Evolutionary conservation across 2,113 vertebrate species (phyloP), one percentile per base, ranked within the genome.

Genomic region (Melozone crissalis): DNA sequence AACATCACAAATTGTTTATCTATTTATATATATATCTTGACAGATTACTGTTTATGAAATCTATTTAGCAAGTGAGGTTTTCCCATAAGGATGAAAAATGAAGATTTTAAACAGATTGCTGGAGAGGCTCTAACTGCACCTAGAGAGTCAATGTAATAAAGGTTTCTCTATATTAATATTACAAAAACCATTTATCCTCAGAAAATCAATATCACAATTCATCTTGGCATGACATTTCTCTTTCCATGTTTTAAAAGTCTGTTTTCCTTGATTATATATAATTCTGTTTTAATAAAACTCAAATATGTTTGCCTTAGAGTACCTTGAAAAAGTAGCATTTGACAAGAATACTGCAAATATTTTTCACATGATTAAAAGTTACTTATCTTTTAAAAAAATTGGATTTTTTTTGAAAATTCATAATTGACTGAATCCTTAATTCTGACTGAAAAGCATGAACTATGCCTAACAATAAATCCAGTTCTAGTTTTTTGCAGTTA

Each of bases 111-210:
- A 98, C 97, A 98, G 98, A 98, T 99, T 98, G 98, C 54, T 84
- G 91, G 95, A 97, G 96, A 98, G 96, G 97, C 94, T 96, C 96
- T 82, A 97, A 95, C 97, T 97, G 97, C 96, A 98, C 97, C 97
- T 97, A 94, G 98, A 98, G 98, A 98, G 96, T 97, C 96, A 94
- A 97, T 97, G 98, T 97, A 98, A 98, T 98, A 98, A 99, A 98
- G 98, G 98, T 98, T 98, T 98, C 98, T 98, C 98, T 98, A 98
- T 98, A 98, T 98, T 98, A 99, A 99, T 98, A 98, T 98, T 98
- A 98, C 98, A 97, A 98, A 98, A 98, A 95, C 98, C 98, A 98
- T 98, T 99, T 98, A 98, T 98, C 98, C 97, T 97, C 94, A 90
- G 82, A 94, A 98, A 98, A 98, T 99, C 98, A 98, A 99, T 99